Conservation (phyloP, 2,113 vertebrate genomes). For the Phaethon lepturus region DNA sequence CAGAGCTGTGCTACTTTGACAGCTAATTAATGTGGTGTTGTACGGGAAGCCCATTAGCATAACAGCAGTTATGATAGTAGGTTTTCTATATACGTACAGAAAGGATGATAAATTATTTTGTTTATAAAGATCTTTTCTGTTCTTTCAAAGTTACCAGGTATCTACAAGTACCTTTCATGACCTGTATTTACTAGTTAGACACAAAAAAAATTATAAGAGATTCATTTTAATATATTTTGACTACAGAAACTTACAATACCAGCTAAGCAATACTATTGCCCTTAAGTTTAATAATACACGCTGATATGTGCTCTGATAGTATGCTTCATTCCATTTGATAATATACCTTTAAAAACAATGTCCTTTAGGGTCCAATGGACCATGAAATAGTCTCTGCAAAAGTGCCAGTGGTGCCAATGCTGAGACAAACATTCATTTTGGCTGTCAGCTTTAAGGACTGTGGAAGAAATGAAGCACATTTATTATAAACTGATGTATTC, state of each 20-base stretch:
- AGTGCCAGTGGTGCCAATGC: constrained; percentile 62
- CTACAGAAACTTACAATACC: constrained; percentile 23
- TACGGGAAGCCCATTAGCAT: background rate
- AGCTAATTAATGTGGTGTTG: background rate
- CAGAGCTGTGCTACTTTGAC: background rate
- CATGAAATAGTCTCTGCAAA: constrained; percentile 82
- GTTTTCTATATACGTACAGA: background rate
- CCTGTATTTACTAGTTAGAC: background rate
- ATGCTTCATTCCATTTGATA: constrained; percentile 72
- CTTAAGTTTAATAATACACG: constrained; percentile 56
- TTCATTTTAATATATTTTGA: constrained; percentile 19
- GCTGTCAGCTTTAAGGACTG: constrained; percentile 77
- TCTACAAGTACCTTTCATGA: background rate
- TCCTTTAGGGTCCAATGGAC: constrained; percentile 84
- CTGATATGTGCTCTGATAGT: constrained; percentile 34
- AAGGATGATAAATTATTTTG: background rate
- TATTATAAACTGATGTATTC: constrained; percentile 79
- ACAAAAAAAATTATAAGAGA: constrained; percentile 5
- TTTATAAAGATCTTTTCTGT: background rate
- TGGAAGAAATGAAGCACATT: constrained; percentile 79
- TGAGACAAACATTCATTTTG: constrained; percentile 79
- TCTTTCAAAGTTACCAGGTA: background rate
- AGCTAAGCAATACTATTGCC: background rate
- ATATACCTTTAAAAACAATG: constrained; percentile 80
- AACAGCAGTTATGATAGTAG: background rate